Conservation (phyloP, 2,797 vertebrate genomes). For the Mus minutoides region DNA sequence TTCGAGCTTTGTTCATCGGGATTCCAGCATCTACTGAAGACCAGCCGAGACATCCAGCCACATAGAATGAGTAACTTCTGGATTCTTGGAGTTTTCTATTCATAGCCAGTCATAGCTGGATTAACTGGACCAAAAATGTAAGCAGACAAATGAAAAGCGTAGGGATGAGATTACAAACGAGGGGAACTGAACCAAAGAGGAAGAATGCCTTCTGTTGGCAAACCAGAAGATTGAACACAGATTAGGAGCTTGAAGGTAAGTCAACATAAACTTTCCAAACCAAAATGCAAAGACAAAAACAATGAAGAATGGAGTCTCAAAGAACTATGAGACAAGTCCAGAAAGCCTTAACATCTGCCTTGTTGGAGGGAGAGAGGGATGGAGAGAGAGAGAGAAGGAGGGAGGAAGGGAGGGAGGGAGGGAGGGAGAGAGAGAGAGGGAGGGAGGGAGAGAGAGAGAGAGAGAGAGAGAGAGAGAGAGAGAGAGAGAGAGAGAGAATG, state of each 20-base stretch:
- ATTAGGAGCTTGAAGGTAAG: not conserved
- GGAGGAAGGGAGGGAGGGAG: no score
- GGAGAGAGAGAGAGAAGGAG: not conserved
- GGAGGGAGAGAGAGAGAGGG: not conserved
- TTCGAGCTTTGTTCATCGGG: not conserved
- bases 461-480: not conserved
- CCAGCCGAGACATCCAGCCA: not conserved
- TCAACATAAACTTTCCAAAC: not conserved
- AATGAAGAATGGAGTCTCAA: not conserved
- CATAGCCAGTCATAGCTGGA: not conserved
- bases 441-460: not conserved
- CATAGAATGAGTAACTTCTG: not conserved
- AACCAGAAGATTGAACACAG: not conserved
- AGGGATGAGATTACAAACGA: not conserved
- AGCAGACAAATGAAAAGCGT: not conserved
- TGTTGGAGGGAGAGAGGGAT: not conserved
- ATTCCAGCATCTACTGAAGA: not conserved
- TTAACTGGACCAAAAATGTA: not conserved
- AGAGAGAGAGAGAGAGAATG: not conserved
- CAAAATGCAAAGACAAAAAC: not conserved
- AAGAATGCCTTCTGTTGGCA: not conserved
- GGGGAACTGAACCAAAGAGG: not conserved
- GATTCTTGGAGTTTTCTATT: not conserved
- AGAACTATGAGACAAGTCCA: not conserved
- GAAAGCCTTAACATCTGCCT: not conserved